Percentiles rank a stretch among this genome's conserved stretches.
Evolutionary conservation across 2,797 vertebrate genomes (phyloP).

Genomic region (Platalea minor): DNA sequence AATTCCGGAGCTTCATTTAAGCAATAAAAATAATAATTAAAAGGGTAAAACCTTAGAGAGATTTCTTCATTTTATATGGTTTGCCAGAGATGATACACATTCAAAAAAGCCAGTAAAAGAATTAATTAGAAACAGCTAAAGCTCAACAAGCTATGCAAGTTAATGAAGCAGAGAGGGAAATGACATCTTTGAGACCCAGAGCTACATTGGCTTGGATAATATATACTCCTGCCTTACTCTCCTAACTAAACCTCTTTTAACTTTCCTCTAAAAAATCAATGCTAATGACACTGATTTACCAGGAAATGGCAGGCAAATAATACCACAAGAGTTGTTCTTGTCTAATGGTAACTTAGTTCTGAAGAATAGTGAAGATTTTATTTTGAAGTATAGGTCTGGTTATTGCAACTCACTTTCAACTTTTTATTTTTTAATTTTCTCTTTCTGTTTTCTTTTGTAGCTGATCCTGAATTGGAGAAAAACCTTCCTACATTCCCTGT

Average conservation of each 20-base stretch:
- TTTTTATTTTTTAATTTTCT: not conserved
- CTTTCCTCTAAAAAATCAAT: slow-evolving; percentile 72
- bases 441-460: not conserved
- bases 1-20: slow-evolving; percentile 80
- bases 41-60: slow-evolving; percentile 83
- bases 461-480: not conserved
- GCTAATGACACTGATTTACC: slow-evolving; percentile 77
- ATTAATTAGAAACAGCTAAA: slow-evolving; percentile 83
- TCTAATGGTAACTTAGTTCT: slow-evolving; percentile 62
- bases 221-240: slow-evolving; percentile 72
- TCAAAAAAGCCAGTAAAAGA: slow-evolving; percentile 79
- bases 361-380: slow-evolving; percentile 7
- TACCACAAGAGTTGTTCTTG: slow-evolving; percentile 39
- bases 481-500: not conserved
- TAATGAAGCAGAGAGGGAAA: slow-evolving; percentile 80
- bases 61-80: slow-evolving; percentile 80
- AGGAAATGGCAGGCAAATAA: slow-evolving; percentile 73
- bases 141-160: slow-evolving; percentile 80
- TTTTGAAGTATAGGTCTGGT: slow-evolving; percentile 25
- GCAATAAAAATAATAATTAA: slow-evolving; percentile 86
- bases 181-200: slow-evolving; percentile 79
- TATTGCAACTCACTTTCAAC: not conserved
- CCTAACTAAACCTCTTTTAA: slow-evolving; percentile 78
- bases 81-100: slow-evolving; percentile 78
- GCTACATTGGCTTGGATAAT: slow-evolving; percentile 71